Evolutionary conservation across 2,113 vertebrate species (phyloP).

Genomic region (Lepus americanus): DNA sequence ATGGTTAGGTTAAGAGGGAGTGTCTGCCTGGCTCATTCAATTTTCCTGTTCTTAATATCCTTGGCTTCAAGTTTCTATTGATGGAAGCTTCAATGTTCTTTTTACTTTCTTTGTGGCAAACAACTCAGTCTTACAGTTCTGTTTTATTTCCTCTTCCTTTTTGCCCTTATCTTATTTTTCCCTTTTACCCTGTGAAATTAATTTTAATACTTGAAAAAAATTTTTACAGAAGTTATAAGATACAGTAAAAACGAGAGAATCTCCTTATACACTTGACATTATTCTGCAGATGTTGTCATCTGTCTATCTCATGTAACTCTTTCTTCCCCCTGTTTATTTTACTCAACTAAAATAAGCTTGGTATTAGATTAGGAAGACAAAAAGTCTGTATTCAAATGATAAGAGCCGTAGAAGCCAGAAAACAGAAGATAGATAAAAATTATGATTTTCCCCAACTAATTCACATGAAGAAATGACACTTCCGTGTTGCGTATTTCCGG

Average conservation of each 20-base stretch:
- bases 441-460: constrained; percentile 20
- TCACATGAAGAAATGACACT: constrained; percentile 15
- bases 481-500: not conserved
- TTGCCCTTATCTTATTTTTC: not conserved
- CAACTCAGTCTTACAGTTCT: constrained; percentile 35
- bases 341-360: constrained; percentile 41
- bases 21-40: constrained; percentile 26
- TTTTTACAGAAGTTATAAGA: not conserved
- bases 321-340: constrained; percentile 51
- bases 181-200: constrained; percentile 26
- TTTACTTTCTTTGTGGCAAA: not conserved
- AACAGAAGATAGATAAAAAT: constrained; percentile 20
- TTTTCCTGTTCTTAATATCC: constrained; percentile 73
- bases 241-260: constrained; percentile 32
- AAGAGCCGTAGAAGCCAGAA: not conserved
- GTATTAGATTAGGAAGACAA: constrained; percentile 47
- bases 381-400: not conserved
- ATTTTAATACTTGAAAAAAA: constrained; percentile 62
- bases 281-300: not conserved
- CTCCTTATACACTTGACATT: constrained; percentile 37
- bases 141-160: not conserved
- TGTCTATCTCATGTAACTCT: not conserved
- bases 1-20: constrained; percentile 65
- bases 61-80: constrained; percentile 64
- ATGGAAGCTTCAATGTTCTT: constrained; percentile 19